These are phyloP conservation scores for Scolopax rusticola DNA, from an alignment of 2,797 vertebrate species.

Conservation along the genomic window DNA sequence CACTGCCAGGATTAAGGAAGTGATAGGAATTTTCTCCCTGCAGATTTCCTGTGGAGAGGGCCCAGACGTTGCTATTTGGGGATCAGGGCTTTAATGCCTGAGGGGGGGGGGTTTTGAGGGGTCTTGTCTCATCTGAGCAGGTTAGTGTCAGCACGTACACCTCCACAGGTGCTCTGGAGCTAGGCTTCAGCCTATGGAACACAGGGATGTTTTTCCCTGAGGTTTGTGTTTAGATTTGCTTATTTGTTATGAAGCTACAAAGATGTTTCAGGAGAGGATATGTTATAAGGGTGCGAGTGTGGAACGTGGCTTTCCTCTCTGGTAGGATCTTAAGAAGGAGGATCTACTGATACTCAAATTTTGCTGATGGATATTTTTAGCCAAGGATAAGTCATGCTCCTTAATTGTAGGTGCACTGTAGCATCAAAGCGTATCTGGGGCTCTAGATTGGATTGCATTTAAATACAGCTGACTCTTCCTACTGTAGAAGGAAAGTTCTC, in stretches of 20 bases:
- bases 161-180: not conserved
- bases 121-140: not conserved
- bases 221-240: not conserved
- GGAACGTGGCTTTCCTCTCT: not conserved
- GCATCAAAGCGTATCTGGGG: not conserved
- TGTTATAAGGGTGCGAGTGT: not conserved
- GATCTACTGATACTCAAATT: not conserved
- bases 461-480: not conserved
- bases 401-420: not conserved
- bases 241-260: not conserved
- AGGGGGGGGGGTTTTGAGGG: not conserved
- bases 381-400: not conserved
- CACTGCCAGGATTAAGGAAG: not conserved
- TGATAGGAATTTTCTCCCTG: not conserved
- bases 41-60: not conserved
- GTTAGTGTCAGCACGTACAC: rapidly evolving
- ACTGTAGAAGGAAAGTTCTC: not conserved
- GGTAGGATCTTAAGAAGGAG: not conserved
- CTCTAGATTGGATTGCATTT: not conserved
- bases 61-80: not conserved
- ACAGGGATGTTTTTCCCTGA: not conserved
- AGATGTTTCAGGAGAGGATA: not conserved
- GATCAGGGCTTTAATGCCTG: not conserved
- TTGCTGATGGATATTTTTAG: not conserved
- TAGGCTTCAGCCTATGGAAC: not conserved